Percentiles rank a stretch among this genome's conserved stretches.
phyloP scores from a whole-genome alignment of 2,113 vertebrate species.

The Ahaetulla prasina region DNA sequence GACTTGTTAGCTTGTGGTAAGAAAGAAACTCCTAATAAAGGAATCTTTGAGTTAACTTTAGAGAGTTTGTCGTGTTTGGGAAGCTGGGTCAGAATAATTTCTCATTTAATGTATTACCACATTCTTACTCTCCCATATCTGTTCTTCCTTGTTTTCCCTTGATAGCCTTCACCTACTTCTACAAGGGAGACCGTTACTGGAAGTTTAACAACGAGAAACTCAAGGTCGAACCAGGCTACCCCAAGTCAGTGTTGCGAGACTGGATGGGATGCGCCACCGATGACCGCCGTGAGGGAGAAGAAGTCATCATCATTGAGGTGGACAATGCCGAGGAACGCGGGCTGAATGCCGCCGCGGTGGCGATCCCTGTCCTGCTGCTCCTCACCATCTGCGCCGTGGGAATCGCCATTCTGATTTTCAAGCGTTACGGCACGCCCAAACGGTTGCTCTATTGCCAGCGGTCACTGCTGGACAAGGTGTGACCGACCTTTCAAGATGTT shows the following conservation, averaged over 20 bases:
- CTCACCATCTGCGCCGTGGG: slow-evolving; percentile 77
- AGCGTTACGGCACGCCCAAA: slow-evolving; percentile 83
- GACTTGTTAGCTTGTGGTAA: too few relatives aligned
- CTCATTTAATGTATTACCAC: not conserved
- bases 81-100: not conserved
- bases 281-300: slow-evolving; percentile 69
- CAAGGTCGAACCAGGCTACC: slow-evolving; percentile 85
- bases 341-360: slow-evolving; percentile 65
- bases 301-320: slow-evolving; percentile 80
- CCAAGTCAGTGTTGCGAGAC: slow-evolving; percentile 82
- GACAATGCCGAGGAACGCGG: slow-evolving; percentile 71
- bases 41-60: too few relatives aligned
- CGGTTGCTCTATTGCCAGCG: slow-evolving; percentile 88
- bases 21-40: too few relatives aligned
- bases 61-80: too few relatives aligned
- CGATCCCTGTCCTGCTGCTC: slow-evolving; percentile 80
- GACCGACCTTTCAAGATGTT: slow-evolving; percentile 54
- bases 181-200: slow-evolving; percentile 91
- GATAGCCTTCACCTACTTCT: slow-evolving; percentile 86
- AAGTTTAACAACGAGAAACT: slow-evolving; percentile 90
- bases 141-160: not conserved
- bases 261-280: slow-evolving; percentile 84
- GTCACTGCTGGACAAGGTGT: slow-evolving; percentile 90
- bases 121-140: not conserved
- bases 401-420: slow-evolving; percentile 81